Evolutionary conservation across 1,140 invertebrate species (phyloP).

Genomic region (Lasioglossum albipes): DNA sequence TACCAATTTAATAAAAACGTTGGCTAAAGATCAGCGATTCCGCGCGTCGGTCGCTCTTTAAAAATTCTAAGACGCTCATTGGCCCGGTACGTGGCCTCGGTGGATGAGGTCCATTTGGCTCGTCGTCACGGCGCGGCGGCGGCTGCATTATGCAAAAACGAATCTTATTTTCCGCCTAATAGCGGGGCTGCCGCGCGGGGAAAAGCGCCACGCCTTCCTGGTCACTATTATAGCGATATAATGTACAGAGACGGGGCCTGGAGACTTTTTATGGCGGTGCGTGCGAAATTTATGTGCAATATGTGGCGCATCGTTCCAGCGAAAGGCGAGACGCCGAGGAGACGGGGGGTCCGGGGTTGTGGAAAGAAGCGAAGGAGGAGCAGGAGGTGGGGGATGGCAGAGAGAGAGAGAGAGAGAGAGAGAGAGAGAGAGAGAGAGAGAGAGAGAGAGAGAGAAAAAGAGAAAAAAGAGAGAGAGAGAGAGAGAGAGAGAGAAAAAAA

Average conservation of each 20-base stretch:
- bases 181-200: conserved; percentile 31
- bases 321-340: not conserved
- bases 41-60: not conserved
- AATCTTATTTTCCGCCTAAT: conserved; percentile 62
- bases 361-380: too few species aligned
- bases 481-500: not conserved
- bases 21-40: not conserved
- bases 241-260: conserved; percentile 49
- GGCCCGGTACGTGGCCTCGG: conserved; percentile 9
- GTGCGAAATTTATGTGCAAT: conserved; percentile 67
- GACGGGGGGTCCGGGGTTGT: too few species aligned
- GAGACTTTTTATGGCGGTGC: conserved; percentile 59
- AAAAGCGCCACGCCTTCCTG: conserved; percentile 51
- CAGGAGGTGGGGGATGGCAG: not conserved
- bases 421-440: too few species aligned
- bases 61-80: conserved; percentile 33
- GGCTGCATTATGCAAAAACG: conserved; percentile 48
- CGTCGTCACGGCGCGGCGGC: conserved; percentile 20
- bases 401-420: too few species aligned
- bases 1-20: conserved; percentile 3
- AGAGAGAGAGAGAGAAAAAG: not conserved
- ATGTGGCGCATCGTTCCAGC: conserved; percentile 58
- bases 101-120: conserved; percentile 46
- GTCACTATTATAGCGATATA: conserved; percentile 63
- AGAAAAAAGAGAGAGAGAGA: not conserved